Evolutionary conservation across 2,888 invertebrate species (phyloP).

Genomic region (Achlya flavicornis): DNA sequence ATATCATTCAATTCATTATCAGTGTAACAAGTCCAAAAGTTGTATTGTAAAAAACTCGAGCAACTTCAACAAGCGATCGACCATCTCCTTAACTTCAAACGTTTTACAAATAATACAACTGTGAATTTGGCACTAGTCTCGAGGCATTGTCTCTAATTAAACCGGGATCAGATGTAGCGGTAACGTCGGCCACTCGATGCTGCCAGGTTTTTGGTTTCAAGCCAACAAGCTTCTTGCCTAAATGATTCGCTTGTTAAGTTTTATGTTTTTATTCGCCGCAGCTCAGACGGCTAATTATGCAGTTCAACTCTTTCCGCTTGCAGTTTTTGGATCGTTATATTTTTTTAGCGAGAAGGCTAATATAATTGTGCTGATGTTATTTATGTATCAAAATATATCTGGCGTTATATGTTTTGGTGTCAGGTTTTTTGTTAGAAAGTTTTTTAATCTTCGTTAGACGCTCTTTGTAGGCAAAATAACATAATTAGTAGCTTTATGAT

Average conservation of each 20-base stretch:
- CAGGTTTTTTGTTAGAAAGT: no score
- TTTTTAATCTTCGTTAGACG: no score
- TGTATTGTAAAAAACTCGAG: not conserved
- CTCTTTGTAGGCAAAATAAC: no score
- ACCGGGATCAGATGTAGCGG: constrained; percentile 70
- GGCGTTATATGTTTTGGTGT: no score
- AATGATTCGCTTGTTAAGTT: constrained; percentile 69
- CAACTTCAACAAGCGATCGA: not conserved
- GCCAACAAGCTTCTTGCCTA: constrained; percentile 70
- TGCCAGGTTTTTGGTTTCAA: constrained; percentile 66
- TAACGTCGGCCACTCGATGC: constrained; percentile 48
- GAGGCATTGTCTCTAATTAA: constrained; percentile 67
- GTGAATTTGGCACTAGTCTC: constrained; percentile 51
- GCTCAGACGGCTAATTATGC: constrained; percentile 37
- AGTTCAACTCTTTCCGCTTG: constrained; percentile 31
- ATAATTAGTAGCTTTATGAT: no score
- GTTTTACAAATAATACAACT: constrained; percentile 35
- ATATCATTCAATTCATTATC: no score
- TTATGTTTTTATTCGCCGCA: constrained; percentile 51
- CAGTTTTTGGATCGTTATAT: constrained; percentile 20
- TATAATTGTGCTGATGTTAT: constrained; percentile 1
- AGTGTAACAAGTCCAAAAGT: no score
- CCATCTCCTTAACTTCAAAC: not conserved
- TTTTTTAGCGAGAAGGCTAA: constrained; percentile 13
- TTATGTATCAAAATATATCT: not conserved